Evolutionary conservation across 2,888 invertebrate species (phyloP), one percentile per base, ranked within the genome.

Genomic region (Perizoma flavofasciatum): DNA sequence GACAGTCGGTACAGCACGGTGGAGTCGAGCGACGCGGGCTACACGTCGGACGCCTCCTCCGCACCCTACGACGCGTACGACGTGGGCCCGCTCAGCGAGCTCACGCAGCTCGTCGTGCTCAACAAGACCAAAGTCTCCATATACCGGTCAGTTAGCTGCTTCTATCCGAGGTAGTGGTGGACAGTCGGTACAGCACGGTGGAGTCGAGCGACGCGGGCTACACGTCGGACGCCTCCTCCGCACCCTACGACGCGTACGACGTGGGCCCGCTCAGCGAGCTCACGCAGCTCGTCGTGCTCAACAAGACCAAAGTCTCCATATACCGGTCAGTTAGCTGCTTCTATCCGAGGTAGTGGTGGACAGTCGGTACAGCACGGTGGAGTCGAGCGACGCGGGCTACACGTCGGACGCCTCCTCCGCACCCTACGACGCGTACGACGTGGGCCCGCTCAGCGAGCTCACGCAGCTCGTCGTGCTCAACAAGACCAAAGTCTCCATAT

Each of bases 381-480:
- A 69, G 33, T 66, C 57, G n/a, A 48, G 6, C 45, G 63, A 62
- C 60, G 44, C 58, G 51, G 63, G 62, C 58, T 47, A 56, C 71
- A 34, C 50, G 59, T 57, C 55, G 74, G 82, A 66, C n/a, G 51
- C 48, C 44, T 32, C 47, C n/a, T 4, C 10, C 47, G 49, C 57
- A 79, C 86, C n/a, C 37, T 37, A 37, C 32, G 92, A 92, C 69
- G 88, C 89, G 49, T 93, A 90, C 69, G 91, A 93, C 63, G 83
- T 93, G 46, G 92, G 92, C 8, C 89, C 93, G 1, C 78, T 94
- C 63, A 81, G 85, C 3, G 73, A 65, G 0, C 61, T 51, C 22
- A 71, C 59, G 43, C 76, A 41, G n/a, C 41, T 73, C 0, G 62
- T 85, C 40, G 86, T 92, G 47, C 83, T 93, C 45, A 86, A 88